Percentiles rank a stretch among this genome's conserved stretches.
Evolutionary conservation across 92 coral and sea anemone species (phyloP).

Genomic region (Micromussa lordhowensis): DNA sequence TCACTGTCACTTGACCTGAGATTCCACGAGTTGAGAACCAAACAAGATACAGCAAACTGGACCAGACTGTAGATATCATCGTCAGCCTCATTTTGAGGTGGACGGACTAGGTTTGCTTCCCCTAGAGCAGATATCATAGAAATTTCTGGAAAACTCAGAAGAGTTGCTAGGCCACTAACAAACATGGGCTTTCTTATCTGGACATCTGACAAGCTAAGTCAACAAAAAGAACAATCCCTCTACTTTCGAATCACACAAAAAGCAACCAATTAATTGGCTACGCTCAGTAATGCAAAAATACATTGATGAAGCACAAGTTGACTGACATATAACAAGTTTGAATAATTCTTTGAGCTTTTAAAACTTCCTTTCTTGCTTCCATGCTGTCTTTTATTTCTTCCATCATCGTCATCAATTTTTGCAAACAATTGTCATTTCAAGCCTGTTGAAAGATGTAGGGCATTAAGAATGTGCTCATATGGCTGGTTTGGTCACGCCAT

Average conservation of each 20-base stretch:
- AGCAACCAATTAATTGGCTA: constrained; percentile 45
- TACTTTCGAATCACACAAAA: constrained; percentile 23
- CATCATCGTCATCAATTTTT: background rate
- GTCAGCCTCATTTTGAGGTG: background rate
- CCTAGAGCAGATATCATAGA: background rate
- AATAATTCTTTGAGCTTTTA: background rate
- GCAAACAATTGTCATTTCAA: background rate
- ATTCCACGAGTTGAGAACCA: too few species aligned
- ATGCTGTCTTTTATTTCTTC: constrained; percentile 6
- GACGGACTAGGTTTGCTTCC: constrained; percentile 1
- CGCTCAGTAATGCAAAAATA: constrained; percentile 40
- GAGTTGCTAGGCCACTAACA: constrained; percentile 27
- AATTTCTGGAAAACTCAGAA: constrained; percentile 6
- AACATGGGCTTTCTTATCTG: constrained; percentile 7
- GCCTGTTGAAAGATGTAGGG: constrained; percentile 4
- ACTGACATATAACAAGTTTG: constrained; percentile 13
- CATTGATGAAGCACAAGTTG: constrained; percentile 5
- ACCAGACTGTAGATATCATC: background rate
- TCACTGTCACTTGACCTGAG: too few species aligned
- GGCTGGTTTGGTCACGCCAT: too few species aligned
- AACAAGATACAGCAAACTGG: too few species aligned
- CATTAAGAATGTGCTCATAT: background rate
- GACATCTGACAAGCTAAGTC: constrained; percentile 11
- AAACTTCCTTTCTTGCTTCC: background rate
- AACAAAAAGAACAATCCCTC: constrained; percentile 34